Evolutionary conservation across 2,888 invertebrate species (phyloP), one percentile per base, ranked within the genome.

Genomic region (Bhutanitis thaidina): DNA sequence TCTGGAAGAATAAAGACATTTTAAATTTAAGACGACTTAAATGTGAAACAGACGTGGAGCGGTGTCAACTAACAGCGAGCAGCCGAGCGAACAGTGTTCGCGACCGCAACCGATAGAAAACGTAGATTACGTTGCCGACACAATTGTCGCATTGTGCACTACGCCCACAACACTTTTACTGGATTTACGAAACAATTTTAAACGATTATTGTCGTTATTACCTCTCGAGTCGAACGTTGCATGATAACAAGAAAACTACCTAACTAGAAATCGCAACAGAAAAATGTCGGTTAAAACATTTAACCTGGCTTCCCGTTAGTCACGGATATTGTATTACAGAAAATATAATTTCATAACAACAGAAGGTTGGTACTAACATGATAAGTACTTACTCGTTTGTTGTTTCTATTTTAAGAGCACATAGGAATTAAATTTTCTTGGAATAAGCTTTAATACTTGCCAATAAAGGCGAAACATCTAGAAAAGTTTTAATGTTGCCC

Each of bases 81-180:
- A 85, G 69, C 84, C 68, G 64, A 80, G 79, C 87, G 85, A 69
- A 74, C 80, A 82, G 74, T 79, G 76, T 76, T 78, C 66, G 82
- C 76, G 74, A 83, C 85, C 87, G 82, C 83, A 81, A 77, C 84
- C 75, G 84, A 87, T 88, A 86, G 86, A 87, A 88, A 88, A 83
- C 81, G 67, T 61, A 71, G 84, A 87, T 87, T 87, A 84, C 86
- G 81, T 80, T 60, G 78, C 60, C 63, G 67, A 70, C 61, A 48
- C 62, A 76, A 83, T 84, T 85, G 87, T 87, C 84, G 75, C 79
- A 79, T 84, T 84, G 79, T 82, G 63, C 69, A 61, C 71, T 69
- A 77, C 81, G 73, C 83, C 81, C 71, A 78, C 77, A 69, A 67
- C 69, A 84, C 86, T 85, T 84, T 88, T 87, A 86, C 86, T 80